Conservation (phyloP, 2,113 vertebrate genomes). For the Psilopogon haemacephalus region DNA sequence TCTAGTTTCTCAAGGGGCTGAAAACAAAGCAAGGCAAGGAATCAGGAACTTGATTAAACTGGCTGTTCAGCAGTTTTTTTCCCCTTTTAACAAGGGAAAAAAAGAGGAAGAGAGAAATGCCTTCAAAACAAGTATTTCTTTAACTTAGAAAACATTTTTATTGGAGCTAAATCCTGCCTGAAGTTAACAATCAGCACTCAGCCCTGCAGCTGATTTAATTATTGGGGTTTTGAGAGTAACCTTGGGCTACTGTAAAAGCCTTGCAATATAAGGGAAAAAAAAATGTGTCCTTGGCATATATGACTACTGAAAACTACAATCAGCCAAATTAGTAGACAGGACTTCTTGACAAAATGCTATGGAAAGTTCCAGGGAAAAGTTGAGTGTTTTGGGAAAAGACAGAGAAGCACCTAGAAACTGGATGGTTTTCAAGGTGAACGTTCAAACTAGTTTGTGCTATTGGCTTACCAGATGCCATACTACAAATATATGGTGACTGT, state of each 20-base stretch:
- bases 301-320: background rate
- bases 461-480: background rate
- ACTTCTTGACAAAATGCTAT: background rate
- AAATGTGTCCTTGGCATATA: background rate
- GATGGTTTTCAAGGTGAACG: background rate
- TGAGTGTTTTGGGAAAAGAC: background rate
- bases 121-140: background rate
- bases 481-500: background rate
- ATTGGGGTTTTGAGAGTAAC: background rate
- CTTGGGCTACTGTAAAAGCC: background rate
- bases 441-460: background rate
- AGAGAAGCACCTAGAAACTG: background rate
- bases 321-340: background rate
- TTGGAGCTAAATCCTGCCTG: background rate
- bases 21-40: background rate
- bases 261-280: background rate
- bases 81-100: background rate
- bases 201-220: background rate
- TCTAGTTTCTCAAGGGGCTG: background rate
- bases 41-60: background rate
- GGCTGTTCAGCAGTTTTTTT: background rate
- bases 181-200: background rate
- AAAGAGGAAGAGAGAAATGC: background rate
- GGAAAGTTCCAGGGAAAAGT: background rate
- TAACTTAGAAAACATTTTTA: background rate